These are phyloP conservation scores for Chironomus striatipennis DNA, from an alignment of 1,140 invertebrate genomes.

Conservation along the genomic window DNA sequence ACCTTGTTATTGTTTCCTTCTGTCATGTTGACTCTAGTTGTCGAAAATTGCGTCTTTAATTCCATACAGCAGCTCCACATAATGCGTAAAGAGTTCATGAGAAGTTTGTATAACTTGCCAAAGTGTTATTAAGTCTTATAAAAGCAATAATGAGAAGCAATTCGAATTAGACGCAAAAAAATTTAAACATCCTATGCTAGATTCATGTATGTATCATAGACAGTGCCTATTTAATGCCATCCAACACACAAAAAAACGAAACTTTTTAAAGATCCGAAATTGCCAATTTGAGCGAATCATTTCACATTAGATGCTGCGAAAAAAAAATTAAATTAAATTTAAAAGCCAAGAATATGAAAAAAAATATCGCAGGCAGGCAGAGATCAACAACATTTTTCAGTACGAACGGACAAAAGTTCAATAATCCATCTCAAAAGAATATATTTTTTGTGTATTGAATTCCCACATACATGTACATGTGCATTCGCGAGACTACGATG, in stretches of 20 bases:
- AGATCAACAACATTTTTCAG: conserved; percentile 10
- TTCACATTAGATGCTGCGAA: conserved; percentile 13
- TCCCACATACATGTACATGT: conserved; percentile 16
- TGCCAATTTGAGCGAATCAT: conserved; percentile 20
- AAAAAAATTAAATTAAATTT: background rate
- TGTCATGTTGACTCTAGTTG: too few relatives aligned
- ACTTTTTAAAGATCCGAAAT: background rate
- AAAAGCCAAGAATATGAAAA: background rate
- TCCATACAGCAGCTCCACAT: too few relatives aligned
- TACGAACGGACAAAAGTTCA: conserved; percentile 13
- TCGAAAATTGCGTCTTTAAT: too few relatives aligned
- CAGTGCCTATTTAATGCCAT: background rate
- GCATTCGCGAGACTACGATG: background rate
- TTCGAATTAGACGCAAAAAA: too few relatives aligned
- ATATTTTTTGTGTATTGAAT: background rate
- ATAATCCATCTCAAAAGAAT: background rate
- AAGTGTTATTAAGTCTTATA: too few relatives aligned
- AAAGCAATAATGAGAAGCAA: too few relatives aligned
- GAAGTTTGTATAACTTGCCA: too few relatives aligned
- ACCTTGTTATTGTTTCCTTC: too few relatives aligned
- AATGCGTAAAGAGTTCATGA: too few relatives aligned
- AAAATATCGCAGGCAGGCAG: background rate
- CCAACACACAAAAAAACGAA: background rate
- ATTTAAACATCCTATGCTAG: too few relatives aligned
- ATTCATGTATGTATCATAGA: too few relatives aligned